Percentiles rank a stretch among this genome's conserved stretches.
phyloP scores from a whole-genome alignment of 2,113 vertebrate species.

The Podarcis muralis region DNA sequence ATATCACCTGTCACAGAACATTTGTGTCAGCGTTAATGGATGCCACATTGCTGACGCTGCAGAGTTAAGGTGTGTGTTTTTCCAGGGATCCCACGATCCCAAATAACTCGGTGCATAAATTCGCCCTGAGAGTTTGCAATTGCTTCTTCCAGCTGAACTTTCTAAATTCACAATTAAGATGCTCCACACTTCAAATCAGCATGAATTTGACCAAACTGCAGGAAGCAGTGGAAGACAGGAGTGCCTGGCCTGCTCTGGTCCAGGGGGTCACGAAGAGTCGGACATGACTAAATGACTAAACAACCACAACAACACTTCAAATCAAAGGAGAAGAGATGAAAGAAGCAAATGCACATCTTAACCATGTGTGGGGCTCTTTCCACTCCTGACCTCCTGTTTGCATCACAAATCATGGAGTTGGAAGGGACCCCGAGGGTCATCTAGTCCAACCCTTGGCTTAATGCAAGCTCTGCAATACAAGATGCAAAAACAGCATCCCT shows the following conservation, averaged over 20 bases:
- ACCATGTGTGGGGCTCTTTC: background rate
- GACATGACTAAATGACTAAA: too few relatives aligned
- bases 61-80: background rate
- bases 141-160: constrained; percentile 13
- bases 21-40: constrained; percentile 56
- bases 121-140: background rate
- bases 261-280: too few relatives aligned
- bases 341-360: background rate
- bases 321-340: background rate
- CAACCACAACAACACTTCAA: constrained; percentile 1
- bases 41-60: constrained; percentile 34
- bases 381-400: background rate
- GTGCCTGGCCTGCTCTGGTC: too few relatives aligned
- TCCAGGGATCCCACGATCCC: constrained; percentile 17
- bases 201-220: too few relatives aligned
- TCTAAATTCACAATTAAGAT: constrained; percentile 26
- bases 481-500: too few relatives aligned
- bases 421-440: too few relatives aligned
- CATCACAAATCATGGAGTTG: background rate
- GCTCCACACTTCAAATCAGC: constrained; percentile 14
- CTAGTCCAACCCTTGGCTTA: too few relatives aligned
- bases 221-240: too few relatives aligned
- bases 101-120: constrained; percentile 43
- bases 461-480: too few relatives aligned
- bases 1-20: constrained; percentile 51